These are phyloP conservation scores for Todiramphus chloris DNA, from an alignment of 2,113 vertebrate species.

Conservation along the genomic window DNA sequence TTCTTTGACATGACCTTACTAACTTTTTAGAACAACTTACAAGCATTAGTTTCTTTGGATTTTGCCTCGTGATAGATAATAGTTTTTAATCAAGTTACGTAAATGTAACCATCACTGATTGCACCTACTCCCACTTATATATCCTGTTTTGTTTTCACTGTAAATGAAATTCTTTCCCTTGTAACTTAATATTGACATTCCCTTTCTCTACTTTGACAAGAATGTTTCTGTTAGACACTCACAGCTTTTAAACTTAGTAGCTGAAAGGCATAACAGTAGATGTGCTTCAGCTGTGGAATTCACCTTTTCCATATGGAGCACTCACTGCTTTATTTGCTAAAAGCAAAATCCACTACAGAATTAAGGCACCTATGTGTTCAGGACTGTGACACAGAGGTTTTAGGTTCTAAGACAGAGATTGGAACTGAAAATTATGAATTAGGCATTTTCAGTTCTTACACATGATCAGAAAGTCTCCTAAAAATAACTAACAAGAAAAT, in stretches of 20 bases:
- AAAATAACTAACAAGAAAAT: neutral
- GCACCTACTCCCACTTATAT: neutral
- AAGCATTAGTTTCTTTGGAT: neutral
- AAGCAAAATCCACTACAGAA: neutral
- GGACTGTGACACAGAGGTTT: neutral
- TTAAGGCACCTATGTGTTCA: neutral
- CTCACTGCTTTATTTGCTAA: neutral
- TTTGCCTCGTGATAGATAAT: neutral
- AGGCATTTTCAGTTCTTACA: neutral
- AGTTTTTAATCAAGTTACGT: neutral
- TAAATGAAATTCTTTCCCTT: neutral
- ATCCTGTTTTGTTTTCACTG: neutral
- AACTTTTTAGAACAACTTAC: neutral
- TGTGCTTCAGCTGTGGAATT: neutral
- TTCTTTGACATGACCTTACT: neutral
- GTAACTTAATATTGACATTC: neutral
- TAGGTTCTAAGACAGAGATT: neutral
- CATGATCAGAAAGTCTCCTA: neutral
- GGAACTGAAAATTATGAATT: neutral
- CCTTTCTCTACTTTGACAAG: neutral
- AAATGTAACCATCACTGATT: neutral
- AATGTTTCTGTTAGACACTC: neutral
- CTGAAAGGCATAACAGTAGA: neutral
- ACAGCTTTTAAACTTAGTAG: constrained; percentile 9
- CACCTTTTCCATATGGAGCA: neutral